Evolutionary conservation across 2,888 invertebrate genomes (phyloP), one percentile per base, ranked within the genome.

Genomic region (Lacanobia wlatinum): DNA sequence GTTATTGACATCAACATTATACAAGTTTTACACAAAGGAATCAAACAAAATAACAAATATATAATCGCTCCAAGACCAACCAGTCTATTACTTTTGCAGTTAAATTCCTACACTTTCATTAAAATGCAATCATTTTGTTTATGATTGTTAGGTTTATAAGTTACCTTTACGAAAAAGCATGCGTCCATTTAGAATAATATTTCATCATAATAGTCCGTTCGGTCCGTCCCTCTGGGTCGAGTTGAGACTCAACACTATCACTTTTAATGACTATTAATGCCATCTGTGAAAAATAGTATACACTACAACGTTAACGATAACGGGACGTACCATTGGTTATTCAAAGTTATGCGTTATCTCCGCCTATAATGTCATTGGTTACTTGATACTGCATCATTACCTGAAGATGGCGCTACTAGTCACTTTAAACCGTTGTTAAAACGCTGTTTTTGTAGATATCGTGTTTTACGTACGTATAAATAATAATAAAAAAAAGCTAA

Each of bases 371-470:
- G 21, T 28, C 10, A 34, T 59, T 38, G n/a, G 40, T 62, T 38
- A 34, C 34, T 61, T 58, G 40, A 14, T 70, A 63, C 28, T 28
- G 21, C 14, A 2, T 1, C 0, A 16, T 38, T 21, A 28, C 3
- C 18, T 16, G 6, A 48, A 82, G 82, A 79, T 72, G 82, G 66
- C 82, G 72, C 62, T n/a, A 82, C 76, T 68, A 9, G 34, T 28
- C 28, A n/a, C n/a, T 64, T 38, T 52, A 40, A 18, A 46, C 21
- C 6, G 14, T 18, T 28, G 7, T 12, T 16, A 28, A 4, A 43
- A 9, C 2, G 7, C 18, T 23, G 3, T 14, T 21, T 9, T n/a
- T 34, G 6, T 56, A 65, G 46, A 7, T 64, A 63, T 18, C 48
- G 12, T 34, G 34, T 43, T 56, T 52, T 56, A 40, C 18, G 6